Evolutionary conservation across 1,140 invertebrate species (phyloP), one percentile per base, ranked within the genome.

Genomic region (Andricus grossulariae): DNA sequence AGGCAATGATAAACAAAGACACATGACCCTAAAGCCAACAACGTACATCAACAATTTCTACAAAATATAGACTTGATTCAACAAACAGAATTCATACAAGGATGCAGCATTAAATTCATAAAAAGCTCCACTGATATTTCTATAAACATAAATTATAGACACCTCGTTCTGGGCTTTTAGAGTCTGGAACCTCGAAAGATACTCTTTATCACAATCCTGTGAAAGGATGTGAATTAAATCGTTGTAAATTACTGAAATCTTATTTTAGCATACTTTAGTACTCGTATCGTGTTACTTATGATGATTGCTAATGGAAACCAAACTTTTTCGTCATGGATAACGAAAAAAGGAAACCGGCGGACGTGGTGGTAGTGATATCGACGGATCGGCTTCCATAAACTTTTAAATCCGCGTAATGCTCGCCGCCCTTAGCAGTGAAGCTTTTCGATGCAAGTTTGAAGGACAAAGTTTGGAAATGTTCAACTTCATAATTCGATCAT

Each of bases 401-500:
- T 90, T 89, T 85, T 85, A 88, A 87, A 88, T 89, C 86, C 86
- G 82, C 82, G 87, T 88, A 88, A 86, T 87, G 82, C 82, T 81
- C 80, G 13, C 25, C 83, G 77, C 81, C 80, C 82, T 83, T 85
- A 79, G 80, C 79, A 84, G 57, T 80, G 71, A 81, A 87, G 83
- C 84, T 82, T 81, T 78, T 81, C 80, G 76, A 75, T 80, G 82
- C 81, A 84, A 11, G 21, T 60, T 32, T 60, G 6, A 89, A 88
- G 88, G 87, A 87, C 79, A 76, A 88, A 90, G 87, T 89, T 89
- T 82, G 84, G 83, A 87, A 87, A 86, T 86, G 84, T 87, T 87
- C 86, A 90, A 90, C 89, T 90, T 90, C 87, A 88, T 90, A 90
- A 90, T 90, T 90, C 85, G 87, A 89, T 88, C 82, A 86, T 79